Base-by-base conservation (phyloP, 2,888 invertebrate genomes). In the Melinaea marsaeus region DNA sequence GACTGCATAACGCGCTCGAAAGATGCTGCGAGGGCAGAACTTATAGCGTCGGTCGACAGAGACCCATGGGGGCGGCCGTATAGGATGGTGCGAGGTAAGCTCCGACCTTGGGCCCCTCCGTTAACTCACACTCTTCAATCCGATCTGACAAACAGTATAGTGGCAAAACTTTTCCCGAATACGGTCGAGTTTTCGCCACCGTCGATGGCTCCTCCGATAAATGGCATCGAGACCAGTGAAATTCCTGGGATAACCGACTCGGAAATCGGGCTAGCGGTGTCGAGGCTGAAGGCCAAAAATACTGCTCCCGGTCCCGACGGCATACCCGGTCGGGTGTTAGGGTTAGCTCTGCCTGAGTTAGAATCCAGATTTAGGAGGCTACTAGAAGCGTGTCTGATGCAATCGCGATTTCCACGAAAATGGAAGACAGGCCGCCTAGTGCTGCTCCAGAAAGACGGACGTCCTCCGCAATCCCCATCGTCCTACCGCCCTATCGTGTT, bases 341-440 rank as follows among this genome's bases (percentile, higher is more conserved):
- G 22, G 1, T 22, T 22, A 1, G 22, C 22, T 22, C 22, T 22
- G 22, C 22, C 1, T 0, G 22, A 22, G 1, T 1, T 22, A 22
- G 22, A 22, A 22, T 1, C 22, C 22, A 22, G 22, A 22, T 22
- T 22, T 22, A 22, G 22, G 22, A 22, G 22, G 22, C 22, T 22
- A 22, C 22, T 22, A 22, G 22, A 22, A 1, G 22, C 22, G 22
- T 22, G 22, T 1, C 22, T 66, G 3, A 58, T 56, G 4, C 9
- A 35, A 1, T 59, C 61, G 0, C 6, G 2, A 22, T 70, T 64
- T 34, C 66, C 62, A 1, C 0, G 35, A 4, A 3, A 7, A 7
- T 71, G 69, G 67, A 64, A 65, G 51, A 47, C 57, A 32, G 59
- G 62, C 4, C 65, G 55, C n/a, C 32, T 70, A 42, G 58, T 64